Evolutionary conservation across 2,888 invertebrate genomes (phyloP).

Genomic region (Watsonalla cultraria): DNA sequence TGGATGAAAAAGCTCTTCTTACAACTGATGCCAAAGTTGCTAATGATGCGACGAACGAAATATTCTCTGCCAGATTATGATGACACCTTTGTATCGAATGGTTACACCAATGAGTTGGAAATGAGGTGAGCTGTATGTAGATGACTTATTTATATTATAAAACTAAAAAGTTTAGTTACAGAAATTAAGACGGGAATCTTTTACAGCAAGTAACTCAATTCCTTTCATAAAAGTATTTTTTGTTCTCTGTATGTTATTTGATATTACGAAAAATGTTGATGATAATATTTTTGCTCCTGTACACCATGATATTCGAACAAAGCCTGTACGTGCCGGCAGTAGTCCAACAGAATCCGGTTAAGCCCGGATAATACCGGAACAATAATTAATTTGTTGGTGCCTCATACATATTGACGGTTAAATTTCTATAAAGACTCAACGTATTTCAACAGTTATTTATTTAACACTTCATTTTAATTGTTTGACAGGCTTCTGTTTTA

Average conservation of each 20-base stretch:
- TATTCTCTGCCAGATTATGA: slow-evolving; percentile 92
- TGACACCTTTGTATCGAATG: slow-evolving; percentile 87
- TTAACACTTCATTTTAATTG: slow-evolving; percentile 3
- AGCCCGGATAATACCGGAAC: slow-evolving; percentile 29
- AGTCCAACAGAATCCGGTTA: slow-evolving; percentile 14
- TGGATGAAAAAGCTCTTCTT: slow-evolving; percentile 93
- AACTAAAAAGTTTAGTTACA: background rate
- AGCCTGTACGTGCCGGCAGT: slow-evolving; percentile 6
- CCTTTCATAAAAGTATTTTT: background rate
- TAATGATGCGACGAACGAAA: slow-evolving; percentile 94
- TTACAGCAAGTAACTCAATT: background rate
- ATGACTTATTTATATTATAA: background rate
- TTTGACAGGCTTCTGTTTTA: too few species aligned
- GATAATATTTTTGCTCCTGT: background rate
- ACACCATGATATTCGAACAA: slow-evolving; percentile 10
- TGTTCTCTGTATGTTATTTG: background rate
- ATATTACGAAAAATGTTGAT: too few species aligned
- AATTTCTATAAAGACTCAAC: background rate
- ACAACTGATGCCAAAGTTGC: slow-evolving; percentile 93
- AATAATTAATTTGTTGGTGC: slow-evolving; percentile 32
- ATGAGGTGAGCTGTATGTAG: slow-evolving; percentile 80
- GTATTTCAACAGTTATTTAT: background rate
- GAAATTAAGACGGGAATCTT: background rate
- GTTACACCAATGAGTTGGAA: slow-evolving; percentile 89
- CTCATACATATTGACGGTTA: slow-evolving; percentile 18